A percentile compares a stretch with the other conserved stretches of the same genome.
Conservation (phyloP, 2,113 vertebrate genomes). For the Dipodomys spectabilis region DNA sequence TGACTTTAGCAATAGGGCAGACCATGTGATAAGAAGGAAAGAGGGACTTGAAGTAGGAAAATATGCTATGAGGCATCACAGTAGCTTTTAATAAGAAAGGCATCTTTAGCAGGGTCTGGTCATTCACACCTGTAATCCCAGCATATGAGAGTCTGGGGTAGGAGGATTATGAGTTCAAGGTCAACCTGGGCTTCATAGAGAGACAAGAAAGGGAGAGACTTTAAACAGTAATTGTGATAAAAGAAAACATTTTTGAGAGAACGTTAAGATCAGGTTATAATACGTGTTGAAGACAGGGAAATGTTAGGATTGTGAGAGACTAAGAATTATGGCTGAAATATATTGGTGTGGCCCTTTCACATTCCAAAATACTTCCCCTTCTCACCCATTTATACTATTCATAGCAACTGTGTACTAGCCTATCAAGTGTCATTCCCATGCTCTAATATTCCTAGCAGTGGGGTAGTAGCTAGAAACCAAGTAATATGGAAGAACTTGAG, state of each 20-base stretch:
- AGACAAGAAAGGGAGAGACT: too few species aligned
- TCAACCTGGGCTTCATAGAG: too few species aligned
- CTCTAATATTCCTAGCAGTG: not conserved
- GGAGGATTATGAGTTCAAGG: too few species aligned
- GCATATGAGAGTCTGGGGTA: too few species aligned
- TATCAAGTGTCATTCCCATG: not conserved
- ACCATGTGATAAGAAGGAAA: not conserved
- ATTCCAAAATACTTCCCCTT: not conserved
- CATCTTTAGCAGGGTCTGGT: not conserved
- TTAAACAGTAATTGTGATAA: not conserved
- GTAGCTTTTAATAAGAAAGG: not conserved
- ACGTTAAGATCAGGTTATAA: not conserved
- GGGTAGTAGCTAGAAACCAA: not conserved
- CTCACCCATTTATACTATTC: not conserved
- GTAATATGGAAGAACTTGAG: not conserved
- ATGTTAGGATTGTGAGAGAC: not conserved
- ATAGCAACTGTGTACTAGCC: not conserved
- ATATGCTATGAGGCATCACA: not conserved
- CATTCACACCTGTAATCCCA: too few species aligned
- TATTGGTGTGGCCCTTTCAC: not conserved
- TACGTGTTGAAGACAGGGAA: not conserved
- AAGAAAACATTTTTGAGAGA: not conserved
- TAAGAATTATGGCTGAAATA: not conserved
- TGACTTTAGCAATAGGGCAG: not conserved
- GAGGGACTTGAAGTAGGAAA: slow-evolving; percentile 3